These are phyloP conservation scores for Pampusana beccarii DNA, from an alignment of 2,113 vertebrate genomes.

Conservation along the genomic window DNA sequence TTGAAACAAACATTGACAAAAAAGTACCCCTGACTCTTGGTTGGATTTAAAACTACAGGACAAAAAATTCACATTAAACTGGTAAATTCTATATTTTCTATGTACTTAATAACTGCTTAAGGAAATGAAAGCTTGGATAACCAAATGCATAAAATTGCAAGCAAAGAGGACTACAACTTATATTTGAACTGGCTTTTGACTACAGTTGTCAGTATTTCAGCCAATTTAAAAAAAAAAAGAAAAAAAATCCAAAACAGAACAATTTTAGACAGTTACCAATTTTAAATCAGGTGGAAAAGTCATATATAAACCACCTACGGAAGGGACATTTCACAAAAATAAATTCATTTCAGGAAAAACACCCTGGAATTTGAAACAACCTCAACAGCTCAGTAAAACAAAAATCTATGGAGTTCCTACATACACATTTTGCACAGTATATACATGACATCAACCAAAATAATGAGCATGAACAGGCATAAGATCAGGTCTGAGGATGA, in stretches of 20 bases:
- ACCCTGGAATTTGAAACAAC: background rate
- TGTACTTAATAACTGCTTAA: background rate
- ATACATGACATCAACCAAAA: background rate
- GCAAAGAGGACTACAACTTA: background rate
- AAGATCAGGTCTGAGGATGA: background rate
- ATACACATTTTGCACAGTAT: background rate
- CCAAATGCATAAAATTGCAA: background rate
- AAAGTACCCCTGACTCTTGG: background rate
- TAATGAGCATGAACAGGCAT: background rate
- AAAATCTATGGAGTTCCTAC: background rate
- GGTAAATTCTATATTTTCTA: background rate
- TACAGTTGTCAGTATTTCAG: background rate
- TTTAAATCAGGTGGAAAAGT: background rate
- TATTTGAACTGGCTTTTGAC: background rate
- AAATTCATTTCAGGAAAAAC: background rate
- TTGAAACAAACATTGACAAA: background rate
- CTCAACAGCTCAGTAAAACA: background rate
- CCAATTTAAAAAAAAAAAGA: background rate
- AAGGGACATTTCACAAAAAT: background rate
- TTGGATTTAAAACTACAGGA: background rate
- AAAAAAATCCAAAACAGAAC: background rate
- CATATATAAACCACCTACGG: background rate
- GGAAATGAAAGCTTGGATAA: background rate
- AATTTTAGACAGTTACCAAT: background rate
- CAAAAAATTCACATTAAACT: background rate